Evolutionary conservation across 2,888 invertebrate genomes (phyloP).

Genomic region (Tetheella fluctuosa): DNA sequence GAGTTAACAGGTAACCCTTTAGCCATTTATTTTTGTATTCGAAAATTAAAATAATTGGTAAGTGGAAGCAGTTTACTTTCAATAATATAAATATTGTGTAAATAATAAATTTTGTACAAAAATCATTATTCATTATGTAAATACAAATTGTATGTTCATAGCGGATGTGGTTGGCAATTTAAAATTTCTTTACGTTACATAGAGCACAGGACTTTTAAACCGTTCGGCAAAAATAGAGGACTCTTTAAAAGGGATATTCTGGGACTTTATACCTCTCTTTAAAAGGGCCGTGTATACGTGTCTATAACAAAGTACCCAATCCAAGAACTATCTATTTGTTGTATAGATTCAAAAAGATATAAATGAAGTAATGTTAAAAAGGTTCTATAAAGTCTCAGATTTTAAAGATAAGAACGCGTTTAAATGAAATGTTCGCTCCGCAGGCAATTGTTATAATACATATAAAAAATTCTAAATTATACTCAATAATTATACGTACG

Average conservation of each 20-base stretch:
- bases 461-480: too few relatives aligned
- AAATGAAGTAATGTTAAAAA: too few relatives aligned
- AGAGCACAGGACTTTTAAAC: background rate
- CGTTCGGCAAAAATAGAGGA: background rate
- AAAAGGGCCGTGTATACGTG: too few relatives aligned
- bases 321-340: too few relatives aligned
- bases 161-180: conserved; percentile 29
- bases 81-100: conserved; percentile 1
- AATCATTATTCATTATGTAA: conserved; percentile 3
- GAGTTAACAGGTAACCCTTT: background rate
- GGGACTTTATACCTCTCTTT: too few relatives aligned
- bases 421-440: too few relatives aligned
- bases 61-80: background rate
- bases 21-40: background rate
- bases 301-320: too few relatives aligned
- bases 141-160: conserved; percentile 1
- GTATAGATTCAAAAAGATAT: too few relatives aligned
- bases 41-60: background rate
- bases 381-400: too few relatives aligned
- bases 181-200: conserved; percentile 30
- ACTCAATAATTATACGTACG: too few relatives aligned
- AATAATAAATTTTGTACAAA: background rate
- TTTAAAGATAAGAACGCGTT: too few relatives aligned
- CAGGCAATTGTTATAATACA: too few relatives aligned
- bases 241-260: background rate